These are phyloP conservation scores for Cepaea hortensis DNA, from an alignment of 2,888 invertebrate species.

Conservation along the genomic window DNA sequence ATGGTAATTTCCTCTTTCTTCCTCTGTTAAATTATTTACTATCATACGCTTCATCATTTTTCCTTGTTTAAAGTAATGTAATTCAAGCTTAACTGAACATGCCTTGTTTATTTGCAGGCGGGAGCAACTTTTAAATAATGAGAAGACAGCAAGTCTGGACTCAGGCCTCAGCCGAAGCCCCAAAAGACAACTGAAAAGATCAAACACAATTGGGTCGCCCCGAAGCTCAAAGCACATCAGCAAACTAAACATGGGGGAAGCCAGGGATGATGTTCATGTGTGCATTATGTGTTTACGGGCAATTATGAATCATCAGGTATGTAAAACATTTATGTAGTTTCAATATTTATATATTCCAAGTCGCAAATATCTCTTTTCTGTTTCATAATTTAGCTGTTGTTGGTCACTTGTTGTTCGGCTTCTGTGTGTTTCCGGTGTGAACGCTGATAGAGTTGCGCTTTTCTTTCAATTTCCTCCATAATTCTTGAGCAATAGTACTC, in stretches of 20 bases:
- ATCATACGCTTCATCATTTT: background rate
- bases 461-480: no score
- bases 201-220: constrained; percentile 70
- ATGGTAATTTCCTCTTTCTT: background rate
- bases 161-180: constrained; percentile 64
- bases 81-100: background rate
- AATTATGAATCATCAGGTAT: constrained; percentile 98
- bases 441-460: no score
- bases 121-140: constrained; percentile 69
- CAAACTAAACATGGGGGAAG: constrained; percentile 75
- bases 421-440: no score
- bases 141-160: constrained; percentile 70
- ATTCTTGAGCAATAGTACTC: no score
- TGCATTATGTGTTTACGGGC: constrained; percentile 99
- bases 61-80: background rate
- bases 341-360: background rate
- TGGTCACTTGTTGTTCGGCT: no score
- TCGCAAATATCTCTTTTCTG: no score
- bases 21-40: background rate
- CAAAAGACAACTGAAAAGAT: constrained; percentile 64
- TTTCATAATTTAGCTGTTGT: no score
- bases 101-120: constrained; percentile 57
- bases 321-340: background rate
- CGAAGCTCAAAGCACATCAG: constrained; percentile 65
- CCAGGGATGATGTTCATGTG: constrained; percentile 98